Evolutionary conservation across 1,140 invertebrate species (phyloP), one percentile per base, ranked within the genome.

Genomic region (Bilobella aurantiaca): DNA sequence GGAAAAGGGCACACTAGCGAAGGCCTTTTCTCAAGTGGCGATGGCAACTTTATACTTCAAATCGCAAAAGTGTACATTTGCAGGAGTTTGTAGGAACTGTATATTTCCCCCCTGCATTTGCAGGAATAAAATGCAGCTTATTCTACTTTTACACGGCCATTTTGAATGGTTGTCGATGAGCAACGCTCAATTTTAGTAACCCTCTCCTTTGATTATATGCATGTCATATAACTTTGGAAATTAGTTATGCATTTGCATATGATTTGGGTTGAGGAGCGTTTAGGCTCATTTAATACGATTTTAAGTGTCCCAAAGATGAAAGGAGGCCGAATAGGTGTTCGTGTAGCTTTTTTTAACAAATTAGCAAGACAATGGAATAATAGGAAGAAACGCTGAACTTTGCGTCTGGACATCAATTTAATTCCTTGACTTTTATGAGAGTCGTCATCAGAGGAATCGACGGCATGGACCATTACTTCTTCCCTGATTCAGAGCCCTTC

Each of bases 351-450:
- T n/a, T 53, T 53, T 12, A 14, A 53, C 49, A 53, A 53, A 53
- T 53, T 53, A 53, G 49, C 49, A 53, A 53, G 5, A 53, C 49
- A 53, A 53, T 16, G 23, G 49, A 53, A 53, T 16, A 53, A 14
- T 14, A 53, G 21, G 49, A 53, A 53, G 49, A 53, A 53, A 16
- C 49, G 14, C 5, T 53, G 49, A 53, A 53, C 49, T 53, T 53
- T 53, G 23, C 14, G n/a, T n/a, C n/a, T n/a, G n/a, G n/a, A 23
- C 49, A 53, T 8, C 49, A 53, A 53, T 53, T 53, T 53, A 53
- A 53, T 53, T 53, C 49, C 18, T 53, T 53, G 49, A 53, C 49
- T 53, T 53, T 53, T 53, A 53, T 53, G 49, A 16, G 49, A 53
- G 49, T 16, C 12, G 25, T 53, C 49, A 53, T 23, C 49, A 16